Conservation (phyloP, 2,113 vertebrate genomes). For the Brachionichthys hirsutus region DNA sequence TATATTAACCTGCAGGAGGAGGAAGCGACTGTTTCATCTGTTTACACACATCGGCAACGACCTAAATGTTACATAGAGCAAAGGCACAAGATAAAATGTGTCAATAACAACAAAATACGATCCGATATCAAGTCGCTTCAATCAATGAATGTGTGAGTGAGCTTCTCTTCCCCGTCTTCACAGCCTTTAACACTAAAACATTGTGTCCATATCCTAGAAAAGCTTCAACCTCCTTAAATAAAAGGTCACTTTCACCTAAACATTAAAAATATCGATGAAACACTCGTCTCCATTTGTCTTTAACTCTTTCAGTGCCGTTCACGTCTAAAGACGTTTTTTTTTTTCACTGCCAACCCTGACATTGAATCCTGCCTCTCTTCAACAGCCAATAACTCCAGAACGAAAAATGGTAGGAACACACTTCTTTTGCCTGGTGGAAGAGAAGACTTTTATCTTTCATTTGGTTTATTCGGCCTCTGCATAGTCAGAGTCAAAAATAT, state of each 20-base stretch:
- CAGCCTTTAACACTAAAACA: conserved; percentile 15
- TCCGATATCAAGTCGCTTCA: conserved; percentile 11
- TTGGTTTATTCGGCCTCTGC: no score
- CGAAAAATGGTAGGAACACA: no score
- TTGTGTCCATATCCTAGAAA: conserved; percentile 15
- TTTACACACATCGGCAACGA: conserved; percentile 19
- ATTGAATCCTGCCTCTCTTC: no score
- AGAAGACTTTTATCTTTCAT: no score
- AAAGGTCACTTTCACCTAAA: conserved; percentile 59
- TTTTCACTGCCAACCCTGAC: no score
- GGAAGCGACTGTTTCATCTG: conserved; percentile 40
- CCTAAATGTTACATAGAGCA: background rate
- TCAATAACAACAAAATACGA: conserved; percentile 18
- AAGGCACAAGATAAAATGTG: background rate
- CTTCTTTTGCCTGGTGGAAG: no score
- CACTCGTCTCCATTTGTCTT: conserved; percentile 22
- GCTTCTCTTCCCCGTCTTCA: conserved; percentile 2
- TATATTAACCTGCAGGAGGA: conserved; percentile 47
- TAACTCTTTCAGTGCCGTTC: no score
- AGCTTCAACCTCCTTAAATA: conserved; percentile 52
- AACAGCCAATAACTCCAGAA: no score
- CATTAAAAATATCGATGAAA: conserved; percentile 6
- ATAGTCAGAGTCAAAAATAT: no score
- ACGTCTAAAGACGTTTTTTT: no score
- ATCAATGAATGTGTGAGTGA: conserved; percentile 35